These are phyloP conservation scores for Aphidius colemani DNA, from an alignment of 2,888 invertebrate genomes.

Conservation along the genomic window DNA sequence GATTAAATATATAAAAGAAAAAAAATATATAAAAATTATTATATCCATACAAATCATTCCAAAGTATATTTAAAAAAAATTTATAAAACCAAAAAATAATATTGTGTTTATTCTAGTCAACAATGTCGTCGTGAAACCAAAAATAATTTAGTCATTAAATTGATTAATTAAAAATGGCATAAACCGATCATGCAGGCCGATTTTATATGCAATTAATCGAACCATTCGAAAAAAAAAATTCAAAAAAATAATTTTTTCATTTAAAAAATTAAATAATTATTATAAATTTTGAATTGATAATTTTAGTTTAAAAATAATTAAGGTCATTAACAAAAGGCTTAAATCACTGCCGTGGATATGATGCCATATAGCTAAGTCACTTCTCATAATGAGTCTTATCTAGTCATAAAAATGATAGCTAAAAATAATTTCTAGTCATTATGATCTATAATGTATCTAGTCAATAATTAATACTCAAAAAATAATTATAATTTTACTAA, in stretches of 20 bases:
- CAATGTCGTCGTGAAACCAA: constrained; percentile 11
- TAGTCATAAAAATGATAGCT: background rate
- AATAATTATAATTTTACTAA: background rate
- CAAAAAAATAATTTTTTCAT: constrained; percentile 6
- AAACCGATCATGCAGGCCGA: constrained; percentile 50
- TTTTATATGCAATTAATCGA: constrained; percentile 50
- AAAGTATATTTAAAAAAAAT: constrained; percentile 18
- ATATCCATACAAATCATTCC: constrained; percentile 23
- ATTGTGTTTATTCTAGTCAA: constrained; percentile 20
- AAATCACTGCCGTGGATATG: constrained; percentile 35
- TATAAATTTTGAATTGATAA: background rate
- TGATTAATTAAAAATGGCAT: background rate
- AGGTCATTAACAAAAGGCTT: constrained; percentile 22
- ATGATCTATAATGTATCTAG: background rate
- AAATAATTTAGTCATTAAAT: constrained; percentile 10
- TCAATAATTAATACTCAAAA: background rate
- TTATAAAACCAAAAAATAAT: constrained; percentile 8
- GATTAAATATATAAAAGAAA: constrained; percentile 7
- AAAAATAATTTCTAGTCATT: background rate
- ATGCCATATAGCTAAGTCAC: constrained; percentile 34
- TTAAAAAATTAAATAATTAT: constrained; percentile 1
- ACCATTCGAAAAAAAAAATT: background rate
- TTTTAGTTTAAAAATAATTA: constrained; percentile 5
- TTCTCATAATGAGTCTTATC: background rate
- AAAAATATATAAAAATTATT: constrained; percentile 14